Conservation (phyloP, 2,888 invertebrate genomes). For the Cristatella mucedo region DNA sequence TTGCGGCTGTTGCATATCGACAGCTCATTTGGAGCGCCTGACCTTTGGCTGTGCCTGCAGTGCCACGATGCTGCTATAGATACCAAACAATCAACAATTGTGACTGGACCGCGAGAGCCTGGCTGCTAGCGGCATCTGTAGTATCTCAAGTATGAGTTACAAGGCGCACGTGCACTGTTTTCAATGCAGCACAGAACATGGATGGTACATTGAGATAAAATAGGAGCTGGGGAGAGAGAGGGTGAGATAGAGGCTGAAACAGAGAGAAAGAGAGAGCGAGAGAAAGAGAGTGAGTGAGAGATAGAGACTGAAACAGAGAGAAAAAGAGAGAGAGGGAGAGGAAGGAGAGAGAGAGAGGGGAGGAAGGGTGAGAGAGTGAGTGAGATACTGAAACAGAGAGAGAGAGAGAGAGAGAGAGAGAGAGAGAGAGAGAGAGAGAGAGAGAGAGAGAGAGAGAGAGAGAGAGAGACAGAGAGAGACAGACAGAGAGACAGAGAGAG, state of each 20-base stretch:
- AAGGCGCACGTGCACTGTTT: too few species aligned
- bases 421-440: not conserved
- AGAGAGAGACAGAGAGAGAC: not conserved
- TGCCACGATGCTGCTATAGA: too few species aligned
- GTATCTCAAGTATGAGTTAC: too few species aligned
- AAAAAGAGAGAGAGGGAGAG: too few species aligned
- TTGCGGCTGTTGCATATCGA: too few species aligned
- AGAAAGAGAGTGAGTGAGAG: not conserved
- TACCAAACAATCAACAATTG: too few species aligned
- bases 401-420: not conserved
- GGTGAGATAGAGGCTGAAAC: not conserved
- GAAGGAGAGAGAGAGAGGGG: not conserved
- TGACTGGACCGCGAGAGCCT: too few species aligned
- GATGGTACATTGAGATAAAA: too few species aligned
- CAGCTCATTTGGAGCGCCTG: too few species aligned
- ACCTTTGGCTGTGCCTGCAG: too few species aligned
- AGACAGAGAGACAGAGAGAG: not conserved
- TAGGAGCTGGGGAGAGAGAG: not conserved
- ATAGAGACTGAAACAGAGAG: not conserved
- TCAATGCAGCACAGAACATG: too few species aligned
- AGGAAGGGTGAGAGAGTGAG: conserved; percentile 1
- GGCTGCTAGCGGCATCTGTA: too few species aligned
- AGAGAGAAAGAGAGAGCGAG: not conserved
- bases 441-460: not conserved
- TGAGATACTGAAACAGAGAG: not conserved